Evolutionary conservation across 1,140 invertebrate species (phyloP).

Genomic region (Anthonomus grandis): DNA sequence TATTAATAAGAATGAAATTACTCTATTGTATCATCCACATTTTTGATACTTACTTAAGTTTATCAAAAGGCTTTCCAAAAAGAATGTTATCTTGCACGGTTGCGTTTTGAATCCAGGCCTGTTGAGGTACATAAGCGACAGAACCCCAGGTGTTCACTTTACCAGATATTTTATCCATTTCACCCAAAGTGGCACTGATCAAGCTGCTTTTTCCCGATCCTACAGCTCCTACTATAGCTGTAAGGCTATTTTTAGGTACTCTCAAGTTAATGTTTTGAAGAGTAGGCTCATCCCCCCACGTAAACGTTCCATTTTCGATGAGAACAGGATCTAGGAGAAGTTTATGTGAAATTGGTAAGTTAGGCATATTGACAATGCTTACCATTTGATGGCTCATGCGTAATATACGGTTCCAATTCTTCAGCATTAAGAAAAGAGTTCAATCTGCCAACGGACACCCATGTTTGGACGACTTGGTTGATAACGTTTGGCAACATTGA

Average conservation of each 20-base stretch:
- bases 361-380: slow-evolving; percentile 42
- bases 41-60: slow-evolving; percentile 58
- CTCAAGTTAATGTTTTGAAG: slow-evolving; percentile 72
- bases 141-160: slow-evolving; percentile 77
- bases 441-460: slow-evolving; percentile 76
- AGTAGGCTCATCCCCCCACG: slow-evolving; percentile 66
- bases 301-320: slow-evolving; percentile 60
- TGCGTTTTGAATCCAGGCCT: slow-evolving; percentile 92
- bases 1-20: slow-evolving; percentile 34
- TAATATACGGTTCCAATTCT: slow-evolving; percentile 71
- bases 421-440: slow-evolving; percentile 88
- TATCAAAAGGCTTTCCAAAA: slow-evolving; percentile 72
- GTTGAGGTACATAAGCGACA: slow-evolving; percentile 86
- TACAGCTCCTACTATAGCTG: slow-evolving; percentile 82
- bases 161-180: slow-evolving; percentile 80
- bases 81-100: slow-evolving; percentile 85
- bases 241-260: slow-evolving; percentile 63
- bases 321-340: slow-evolving; percentile 29
- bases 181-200: slow-evolving; percentile 78
- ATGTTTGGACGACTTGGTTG: slow-evolving; percentile 73
- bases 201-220: slow-evolving; percentile 89
- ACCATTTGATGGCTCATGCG: slow-evolving; percentile 72
- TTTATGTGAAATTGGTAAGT: background rate
- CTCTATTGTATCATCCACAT: background rate
- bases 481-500: slow-evolving; percentile 86